phyloP scores from a whole-genome alignment of 2,113 vertebrate genomes.

The Ageneiosus marmoratus region DNA sequence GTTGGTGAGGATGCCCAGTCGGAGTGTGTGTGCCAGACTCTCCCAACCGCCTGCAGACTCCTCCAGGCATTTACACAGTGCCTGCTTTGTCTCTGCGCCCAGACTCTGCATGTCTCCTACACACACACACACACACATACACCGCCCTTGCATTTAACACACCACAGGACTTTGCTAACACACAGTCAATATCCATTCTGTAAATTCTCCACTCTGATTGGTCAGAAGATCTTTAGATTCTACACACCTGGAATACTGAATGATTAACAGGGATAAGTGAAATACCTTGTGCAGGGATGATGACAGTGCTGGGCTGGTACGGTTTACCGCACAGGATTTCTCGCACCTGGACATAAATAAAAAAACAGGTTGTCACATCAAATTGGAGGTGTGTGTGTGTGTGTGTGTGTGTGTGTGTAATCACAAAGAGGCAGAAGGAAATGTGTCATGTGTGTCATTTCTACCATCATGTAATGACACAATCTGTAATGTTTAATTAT shows the following conservation, averaged over 20 bases:
- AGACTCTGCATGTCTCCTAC: slow-evolving; percentile 83
- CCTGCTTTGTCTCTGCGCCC: slow-evolving; percentile 70
- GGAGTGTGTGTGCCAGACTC: slow-evolving; percentile 82
- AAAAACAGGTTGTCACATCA: background rate
- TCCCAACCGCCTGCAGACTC: slow-evolving; percentile 82
- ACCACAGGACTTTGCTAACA: background rate
- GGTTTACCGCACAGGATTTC: slow-evolving; percentile 86
- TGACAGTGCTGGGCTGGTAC: slow-evolving; percentile 69
- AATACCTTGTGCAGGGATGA: slow-evolving; percentile 75
- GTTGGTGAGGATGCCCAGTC: slow-evolving; percentile 85
- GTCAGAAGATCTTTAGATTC: background rate
- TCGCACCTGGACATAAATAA: slow-evolving; percentile 72
- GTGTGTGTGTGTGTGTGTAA: too few species aligned
- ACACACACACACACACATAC: slow-evolving; percentile 29
- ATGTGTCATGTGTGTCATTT: background rate
- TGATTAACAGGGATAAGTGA: background rate
- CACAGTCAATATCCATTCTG: too few species aligned
- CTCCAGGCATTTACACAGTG: slow-evolving; percentile 82
- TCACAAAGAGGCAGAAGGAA: too few species aligned
- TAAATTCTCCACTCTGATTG: background rate
- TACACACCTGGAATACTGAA: background rate
- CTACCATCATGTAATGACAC: background rate
- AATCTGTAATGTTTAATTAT: background rate
- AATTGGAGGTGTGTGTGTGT: too few species aligned
- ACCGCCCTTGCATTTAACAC: background rate